Conservation (phyloP, 2,113 vertebrate species). For the Pan troglodytes region DNA sequence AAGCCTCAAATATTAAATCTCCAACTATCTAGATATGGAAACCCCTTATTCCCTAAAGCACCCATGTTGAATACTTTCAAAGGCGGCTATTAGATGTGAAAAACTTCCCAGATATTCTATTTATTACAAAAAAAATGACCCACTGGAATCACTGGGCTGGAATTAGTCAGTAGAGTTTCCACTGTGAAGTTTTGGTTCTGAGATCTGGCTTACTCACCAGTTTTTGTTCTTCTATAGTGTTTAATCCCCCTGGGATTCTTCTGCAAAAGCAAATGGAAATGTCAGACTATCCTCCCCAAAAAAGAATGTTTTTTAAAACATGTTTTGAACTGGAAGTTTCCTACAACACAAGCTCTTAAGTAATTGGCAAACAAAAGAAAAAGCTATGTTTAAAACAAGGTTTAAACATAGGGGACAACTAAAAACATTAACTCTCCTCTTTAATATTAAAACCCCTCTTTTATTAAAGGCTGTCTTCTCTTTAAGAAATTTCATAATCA, state of each 20-base stretch:
- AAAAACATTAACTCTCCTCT: not conserved
- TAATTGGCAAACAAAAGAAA: constrained; percentile 43
- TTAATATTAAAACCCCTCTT: not conserved
- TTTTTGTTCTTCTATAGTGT: constrained; percentile 22
- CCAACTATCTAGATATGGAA: not conserved
- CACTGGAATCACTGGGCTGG: not conserved
- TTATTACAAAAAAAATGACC: not conserved
- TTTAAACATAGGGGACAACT: not conserved
- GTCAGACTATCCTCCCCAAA: not conserved
- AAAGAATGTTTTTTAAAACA: constrained; percentile 53
- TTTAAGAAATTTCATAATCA: not conserved
- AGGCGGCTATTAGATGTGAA: not conserved
- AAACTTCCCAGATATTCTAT: not conserved
- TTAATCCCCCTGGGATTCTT: not conserved
- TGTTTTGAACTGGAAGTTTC: constrained; percentile 61
- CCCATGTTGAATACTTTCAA: not conserved
- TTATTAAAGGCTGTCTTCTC: constrained; percentile 9
- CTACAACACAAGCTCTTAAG: constrained; percentile 43
- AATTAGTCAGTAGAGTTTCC: not conserved
- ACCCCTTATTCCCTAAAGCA: too few relatives aligned
- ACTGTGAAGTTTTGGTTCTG: not conserved
- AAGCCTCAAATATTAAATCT: not conserved
- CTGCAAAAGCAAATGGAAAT: constrained; percentile 43
- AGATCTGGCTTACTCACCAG: not conserved
- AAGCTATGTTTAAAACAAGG: not conserved